phyloP scores from a whole-genome alignment of 2,888 invertebrate genomes.

The Hydropsyche betteni region DNA sequence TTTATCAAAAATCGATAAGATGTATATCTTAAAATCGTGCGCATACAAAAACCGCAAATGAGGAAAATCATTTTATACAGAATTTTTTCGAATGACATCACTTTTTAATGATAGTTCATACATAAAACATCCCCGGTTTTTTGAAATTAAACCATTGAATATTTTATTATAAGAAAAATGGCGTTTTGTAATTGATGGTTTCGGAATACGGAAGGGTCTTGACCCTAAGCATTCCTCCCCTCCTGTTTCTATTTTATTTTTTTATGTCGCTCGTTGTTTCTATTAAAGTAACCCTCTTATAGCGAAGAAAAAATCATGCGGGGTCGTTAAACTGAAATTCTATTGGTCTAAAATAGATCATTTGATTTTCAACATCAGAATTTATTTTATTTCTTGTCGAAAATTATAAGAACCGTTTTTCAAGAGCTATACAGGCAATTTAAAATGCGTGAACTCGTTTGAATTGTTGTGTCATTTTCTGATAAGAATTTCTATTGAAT shows the following conservation, averaged over 20 bases:
- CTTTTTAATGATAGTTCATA: no score
- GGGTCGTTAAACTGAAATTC: slow-evolving; percentile 26
- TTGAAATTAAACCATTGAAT: slow-evolving; percentile 5
- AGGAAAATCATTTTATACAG: no score
- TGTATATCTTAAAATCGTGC: no score
- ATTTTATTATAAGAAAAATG: not conserved
- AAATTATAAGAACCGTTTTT: no score
- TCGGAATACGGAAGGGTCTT: slow-evolving; percentile 1
- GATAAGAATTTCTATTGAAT: slow-evolving; percentile 35
- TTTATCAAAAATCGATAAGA: no score
- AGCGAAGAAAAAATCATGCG: slow-evolving; percentile 8
- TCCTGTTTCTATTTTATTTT: not conserved
- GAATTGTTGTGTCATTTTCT: slow-evolving; percentile 29
- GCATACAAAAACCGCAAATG: no score
- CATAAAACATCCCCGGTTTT: no score
- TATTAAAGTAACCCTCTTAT: slow-evolving; percentile 1
- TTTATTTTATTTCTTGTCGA: no score
- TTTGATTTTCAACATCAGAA: not conserved
- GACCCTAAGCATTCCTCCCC: slow-evolving; percentile 21
- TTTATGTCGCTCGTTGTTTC: not conserved
- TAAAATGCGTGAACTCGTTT: not conserved
- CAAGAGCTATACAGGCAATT: not conserved
- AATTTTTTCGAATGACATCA: no score
- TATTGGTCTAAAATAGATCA: slow-evolving; percentile 17
- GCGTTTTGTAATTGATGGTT: slow-evolving; percentile 14